Base-by-base conservation (phyloP, 2,888 invertebrate species). In the Barypeithes pellucidus region DNA sequence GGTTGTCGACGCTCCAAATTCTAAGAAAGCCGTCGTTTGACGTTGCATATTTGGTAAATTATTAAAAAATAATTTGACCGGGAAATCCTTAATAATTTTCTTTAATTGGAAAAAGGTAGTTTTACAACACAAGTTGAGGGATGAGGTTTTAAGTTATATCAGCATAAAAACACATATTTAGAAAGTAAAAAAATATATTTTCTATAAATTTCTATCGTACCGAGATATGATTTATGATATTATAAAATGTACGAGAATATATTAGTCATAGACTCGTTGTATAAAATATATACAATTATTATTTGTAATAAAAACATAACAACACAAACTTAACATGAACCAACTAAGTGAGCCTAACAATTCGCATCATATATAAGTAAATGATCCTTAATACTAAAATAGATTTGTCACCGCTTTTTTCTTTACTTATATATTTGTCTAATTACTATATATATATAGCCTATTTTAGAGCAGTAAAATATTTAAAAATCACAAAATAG, bases 391-490 rank as follows among this genome's bases (percentile, higher is more conserved):
- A 33, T 57, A 4, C 54, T 57, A 57, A 57, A 57, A 57, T 18
- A 33, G 0, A 33, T 57, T 57, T 57, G 54, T 57, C 54, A 57
- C 54, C 54, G 54, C 16, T 33, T 57, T 33, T 57, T 57, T 16
- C 7, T 33, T 52, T 52, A 52, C n/a, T 22, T 29, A 29, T 14
- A 33, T 57, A 36, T n/a, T n/a, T n/a, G n/a, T n/a, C 39, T 43
- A 43, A 52, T 22, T 22, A 52, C 24, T 52, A 52, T 24, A 36
- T 18, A 33, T n/a, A 11, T 33, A 57, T 29, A 52, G 14, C 11
- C 3, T 8, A 39, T 41, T 3, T 22, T 1, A 22, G n/a, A 3
- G 22, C 24, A 50, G n/a, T 22, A 22, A 50, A 50, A 50, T 3
- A 22, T 50, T 12, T 50, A 22, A 16, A 47, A 50, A 50, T 50